Evolutionary conservation across 2,888 invertebrate genomes (phyloP).

Genomic region (Yponomeuta cagnagella): DNA sequence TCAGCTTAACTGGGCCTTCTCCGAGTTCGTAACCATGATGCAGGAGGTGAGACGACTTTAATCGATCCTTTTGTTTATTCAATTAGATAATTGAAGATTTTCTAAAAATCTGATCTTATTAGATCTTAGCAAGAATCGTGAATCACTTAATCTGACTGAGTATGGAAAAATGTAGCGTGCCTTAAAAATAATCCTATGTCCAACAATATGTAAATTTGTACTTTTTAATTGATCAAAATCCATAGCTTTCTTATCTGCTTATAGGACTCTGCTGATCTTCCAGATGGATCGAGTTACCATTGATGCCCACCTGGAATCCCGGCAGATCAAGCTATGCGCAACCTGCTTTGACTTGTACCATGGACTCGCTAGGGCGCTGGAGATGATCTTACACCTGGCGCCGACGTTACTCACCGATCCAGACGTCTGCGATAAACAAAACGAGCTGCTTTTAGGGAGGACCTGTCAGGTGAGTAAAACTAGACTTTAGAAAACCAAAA

Average conservation of each 20-base stretch:
- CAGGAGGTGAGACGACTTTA: conserved; percentile 78
- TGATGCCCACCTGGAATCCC: conserved; percentile 77
- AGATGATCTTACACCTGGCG: conserved; percentile 83
- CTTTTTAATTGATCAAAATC: too few species aligned
- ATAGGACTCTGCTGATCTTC: neutral
- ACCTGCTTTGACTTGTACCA: conserved; percentile 90
- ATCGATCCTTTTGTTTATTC: neutral
- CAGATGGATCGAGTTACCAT: conserved; percentile 60
- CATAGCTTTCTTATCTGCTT: too few species aligned
- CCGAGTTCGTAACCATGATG: conserved; percentile 89
- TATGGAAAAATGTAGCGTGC: too few species aligned
- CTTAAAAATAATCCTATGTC: too few species aligned
- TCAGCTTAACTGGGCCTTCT: conserved; percentile 92
- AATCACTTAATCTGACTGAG: too few species aligned
- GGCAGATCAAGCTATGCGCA: conserved; percentile 87
- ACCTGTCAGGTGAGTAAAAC: conserved; percentile 53
- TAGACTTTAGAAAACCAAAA: neutral
- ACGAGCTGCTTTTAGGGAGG: conserved; percentile 82
- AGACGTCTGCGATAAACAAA: conserved; percentile 75
- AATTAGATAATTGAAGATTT: too few species aligned
- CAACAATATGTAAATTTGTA: too few species aligned
- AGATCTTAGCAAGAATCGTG: too few species aligned
- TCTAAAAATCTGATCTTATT: too few species aligned
- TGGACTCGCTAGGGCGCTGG: conserved; percentile 84
- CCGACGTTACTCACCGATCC: conserved; percentile 80